A percentile compares a stretch with the other conserved stretches of the same genome.
These are phyloP conservation scores for Xyrichtys novacula DNA, from an alignment of 2,797 vertebrate species.

Conservation along the genomic window DNA sequence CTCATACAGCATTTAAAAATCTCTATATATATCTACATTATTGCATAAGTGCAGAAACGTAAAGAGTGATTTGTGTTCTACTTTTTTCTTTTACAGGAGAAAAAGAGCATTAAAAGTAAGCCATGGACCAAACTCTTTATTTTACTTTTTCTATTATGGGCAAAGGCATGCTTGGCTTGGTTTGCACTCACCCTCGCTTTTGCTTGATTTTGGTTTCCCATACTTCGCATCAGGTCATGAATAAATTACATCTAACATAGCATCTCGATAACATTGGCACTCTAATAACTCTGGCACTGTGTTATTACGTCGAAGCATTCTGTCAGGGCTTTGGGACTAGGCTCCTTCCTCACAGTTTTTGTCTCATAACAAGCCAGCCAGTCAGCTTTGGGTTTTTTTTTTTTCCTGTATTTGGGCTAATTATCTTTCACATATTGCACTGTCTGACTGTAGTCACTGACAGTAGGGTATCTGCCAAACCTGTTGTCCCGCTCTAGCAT, in stretches of 20 bases:
- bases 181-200: constrained; percentile 81
- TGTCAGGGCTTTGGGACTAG: constrained; percentile 24
- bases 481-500: constrained; percentile 55
- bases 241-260: constrained; percentile 74
- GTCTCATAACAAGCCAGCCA: constrained; percentile 20
- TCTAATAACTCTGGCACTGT: constrained; percentile 48
- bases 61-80: constrained; percentile 85
- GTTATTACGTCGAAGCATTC: constrained; percentile 32
- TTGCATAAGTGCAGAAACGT: constrained; percentile 56
- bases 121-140: constrained; percentile 79
- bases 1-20: constrained; percentile 40
- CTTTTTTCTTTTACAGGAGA: constrained; percentile 90
- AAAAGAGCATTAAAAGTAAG: constrained; percentile 92
- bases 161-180: constrained; percentile 85
- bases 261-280: constrained; percentile 62
- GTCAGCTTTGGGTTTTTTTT: constrained; percentile 32
- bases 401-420: constrained; percentile 42
- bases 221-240: constrained; percentile 78
- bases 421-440: constrained; percentile 25
- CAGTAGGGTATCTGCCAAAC: constrained; percentile 34
- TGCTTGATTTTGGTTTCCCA: constrained; percentile 81
- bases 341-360: constrained; percentile 28
- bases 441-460: constrained; percentile 17
- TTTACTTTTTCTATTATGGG: constrained; percentile 50
- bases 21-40: constrained; percentile 22